Conservation (phyloP, 2,888 invertebrate species). For the Tinea pellionella region DNA sequence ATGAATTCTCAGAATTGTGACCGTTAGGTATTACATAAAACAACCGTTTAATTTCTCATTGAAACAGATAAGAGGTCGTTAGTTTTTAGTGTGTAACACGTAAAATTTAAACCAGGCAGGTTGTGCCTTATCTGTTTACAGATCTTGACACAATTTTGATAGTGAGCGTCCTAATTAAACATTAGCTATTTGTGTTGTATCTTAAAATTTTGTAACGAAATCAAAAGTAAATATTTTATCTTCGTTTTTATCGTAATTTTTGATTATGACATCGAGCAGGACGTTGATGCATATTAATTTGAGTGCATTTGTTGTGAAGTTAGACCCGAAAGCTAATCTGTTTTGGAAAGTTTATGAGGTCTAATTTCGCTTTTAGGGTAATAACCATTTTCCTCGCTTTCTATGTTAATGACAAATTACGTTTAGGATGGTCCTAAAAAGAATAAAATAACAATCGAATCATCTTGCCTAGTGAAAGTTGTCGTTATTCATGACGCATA, state of each 20-base stretch:
- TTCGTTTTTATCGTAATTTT: neutral
- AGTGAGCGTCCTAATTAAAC: slow-evolving; percentile 36
- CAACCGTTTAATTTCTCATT: neutral
- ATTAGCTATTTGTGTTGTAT: slow-evolving; percentile 16
- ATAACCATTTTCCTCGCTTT: neutral
- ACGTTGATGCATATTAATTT: neutral
- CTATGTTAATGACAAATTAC: slow-evolving; percentile 1
- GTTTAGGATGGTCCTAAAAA: neutral
- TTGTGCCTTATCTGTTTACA: slow-evolving; percentile 43
- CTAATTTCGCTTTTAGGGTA: neutral
- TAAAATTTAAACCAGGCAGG: neutral
- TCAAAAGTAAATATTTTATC: slow-evolving; percentile 2
- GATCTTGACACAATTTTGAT: slow-evolving; percentile 50
- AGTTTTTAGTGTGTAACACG: neutral
- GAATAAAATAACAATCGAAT: slow-evolving; percentile 1
- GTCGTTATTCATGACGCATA: neutral
- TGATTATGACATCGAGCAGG: slow-evolving; percentile 1
- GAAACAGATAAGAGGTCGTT: slow-evolving; percentile 8
- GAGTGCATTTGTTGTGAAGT: neutral
- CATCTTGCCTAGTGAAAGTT: neutral
- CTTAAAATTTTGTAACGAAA: neutral
- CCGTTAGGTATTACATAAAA: neutral
- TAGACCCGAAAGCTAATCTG: neutral
- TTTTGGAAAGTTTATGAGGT: neutral
- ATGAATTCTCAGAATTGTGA: neutral